Base-by-base conservation (phyloP, 2,888 invertebrate genomes). In the Pyrocoelia pectoralis region DNA sequence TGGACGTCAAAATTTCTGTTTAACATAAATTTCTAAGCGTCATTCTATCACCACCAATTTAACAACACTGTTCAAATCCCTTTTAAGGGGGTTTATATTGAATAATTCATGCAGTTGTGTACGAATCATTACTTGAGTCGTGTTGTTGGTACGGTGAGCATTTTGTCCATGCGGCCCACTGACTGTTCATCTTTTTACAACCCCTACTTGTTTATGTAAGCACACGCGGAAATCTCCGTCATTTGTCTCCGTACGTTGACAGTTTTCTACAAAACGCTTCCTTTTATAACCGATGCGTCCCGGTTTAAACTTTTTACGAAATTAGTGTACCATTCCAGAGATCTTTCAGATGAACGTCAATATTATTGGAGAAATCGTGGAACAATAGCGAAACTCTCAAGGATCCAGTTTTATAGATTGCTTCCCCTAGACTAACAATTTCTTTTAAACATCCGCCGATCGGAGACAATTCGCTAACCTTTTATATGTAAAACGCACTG, bases 41-140 rank as follows among this genome's bases (percentile, higher is more conserved):
- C 28, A 57, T 60, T 49, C 60, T 51, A 64, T 57, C 61, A 65
- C 69, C 67, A 67, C 67, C 61, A 68, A 70, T 69, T 71, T 72
- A 65, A 59, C 67, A 66, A 57, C 70, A 61, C 71, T 63, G 63
- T 46, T 54, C 56, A 70, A 69, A 71, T 72, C 67, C 68, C 63
- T 67, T 66, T 68, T 67, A 68, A 70, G 68, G 64, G 72, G 70
- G 73, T 68, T 63, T 69, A 61, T 74, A 75, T 75, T 80, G 80
- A 80, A 80, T 80, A 76, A 80, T 80, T 80, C 80, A 80, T 78
- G 72, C 71, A 59, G 68, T 63, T 72, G 75, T 79, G 76, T 77
- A 80, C 80, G 80, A 80, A 80, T 80, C 81, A 81, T 81, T 80
- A 80, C 79, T 76, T 76, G 78, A 76, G 73, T 75, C 77, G 75